Conservation (phyloP, 2,113 vertebrate species). For the Orthonyx spaldingii region DNA sequence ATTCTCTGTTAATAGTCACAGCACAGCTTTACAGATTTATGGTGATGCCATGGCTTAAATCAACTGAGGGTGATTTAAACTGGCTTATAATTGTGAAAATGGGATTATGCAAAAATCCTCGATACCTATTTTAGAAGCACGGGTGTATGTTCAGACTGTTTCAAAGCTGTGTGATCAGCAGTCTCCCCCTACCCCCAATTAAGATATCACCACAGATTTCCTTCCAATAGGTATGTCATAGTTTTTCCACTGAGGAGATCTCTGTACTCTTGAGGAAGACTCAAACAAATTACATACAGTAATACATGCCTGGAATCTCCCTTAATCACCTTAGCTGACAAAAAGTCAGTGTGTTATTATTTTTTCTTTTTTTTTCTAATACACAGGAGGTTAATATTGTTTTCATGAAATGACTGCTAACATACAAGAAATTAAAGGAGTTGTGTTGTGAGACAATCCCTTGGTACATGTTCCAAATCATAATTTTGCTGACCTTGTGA, state of each 20-base stretch:
- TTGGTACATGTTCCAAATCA: not conserved
- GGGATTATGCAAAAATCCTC: not conserved
- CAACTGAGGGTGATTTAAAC: not conserved
- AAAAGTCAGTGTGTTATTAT: not conserved
- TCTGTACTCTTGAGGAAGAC: not conserved
- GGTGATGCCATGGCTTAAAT: not conserved
- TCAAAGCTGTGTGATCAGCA: not conserved
- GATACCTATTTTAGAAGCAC: not conserved
- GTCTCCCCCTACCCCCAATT: not conserved
- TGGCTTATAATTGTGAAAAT: not conserved
- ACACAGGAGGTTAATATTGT: not conserved
- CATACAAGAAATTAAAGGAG: not conserved
- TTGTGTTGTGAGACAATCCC: not conserved
- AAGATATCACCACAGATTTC: not conserved
- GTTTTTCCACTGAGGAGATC: not conserved
- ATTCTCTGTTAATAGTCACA: not conserved
- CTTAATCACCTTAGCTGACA: not conserved
- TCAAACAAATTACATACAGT: not conserved
- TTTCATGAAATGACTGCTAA: not conserved
- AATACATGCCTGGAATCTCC: not conserved
- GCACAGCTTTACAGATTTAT: not conserved
- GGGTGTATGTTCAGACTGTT: not conserved
- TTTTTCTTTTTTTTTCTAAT: not conserved
- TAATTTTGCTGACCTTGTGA: constrained; percentile 33
- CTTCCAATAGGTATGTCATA: not conserved